These are phyloP conservation scores for Amniataba percoides DNA, from an alignment of 2,797 vertebrate genomes.

Conservation along the genomic window DNA sequence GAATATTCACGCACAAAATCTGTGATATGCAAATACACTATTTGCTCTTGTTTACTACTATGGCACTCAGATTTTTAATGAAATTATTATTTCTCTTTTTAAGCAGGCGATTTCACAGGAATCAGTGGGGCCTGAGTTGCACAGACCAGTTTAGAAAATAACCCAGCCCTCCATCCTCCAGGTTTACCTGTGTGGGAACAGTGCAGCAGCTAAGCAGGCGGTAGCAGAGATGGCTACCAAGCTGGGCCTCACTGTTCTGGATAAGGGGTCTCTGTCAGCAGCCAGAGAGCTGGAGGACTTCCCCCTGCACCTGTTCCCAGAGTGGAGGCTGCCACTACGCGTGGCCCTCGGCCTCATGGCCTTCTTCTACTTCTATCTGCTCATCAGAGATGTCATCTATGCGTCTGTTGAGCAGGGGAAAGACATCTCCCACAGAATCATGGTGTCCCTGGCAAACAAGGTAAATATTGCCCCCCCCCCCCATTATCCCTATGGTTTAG, in stretches of 20 bases:
- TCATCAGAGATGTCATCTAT: constrained; percentile 87
- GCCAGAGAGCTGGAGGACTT: constrained; percentile 93
- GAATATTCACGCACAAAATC: not conserved
- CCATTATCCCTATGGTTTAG: not conserved
- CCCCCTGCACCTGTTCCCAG: constrained; percentile 92
- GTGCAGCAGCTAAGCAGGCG: constrained; percentile 87
- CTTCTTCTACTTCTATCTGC: constrained; percentile 88
- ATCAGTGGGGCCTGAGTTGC: no score
- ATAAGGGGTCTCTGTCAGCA: constrained; percentile 89
- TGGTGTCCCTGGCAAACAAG: constrained; percentile 90
- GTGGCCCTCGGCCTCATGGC: constrained; percentile 83
- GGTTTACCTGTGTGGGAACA: constrained; percentile 91
- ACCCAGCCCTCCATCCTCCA: constrained; percentile 31
- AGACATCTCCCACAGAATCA: constrained; percentile 88
- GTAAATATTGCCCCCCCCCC: constrained; percentile 12
- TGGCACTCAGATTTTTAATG: not conserved
- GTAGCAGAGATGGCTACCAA: constrained; percentile 88
- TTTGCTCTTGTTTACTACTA: not conserved
- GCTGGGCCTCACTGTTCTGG: constrained; percentile 89
- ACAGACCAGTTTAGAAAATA: constrained; percentile 7
- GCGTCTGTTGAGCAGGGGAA: constrained; percentile 72
- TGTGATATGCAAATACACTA: not conserved
- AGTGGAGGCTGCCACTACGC: constrained; percentile 91
- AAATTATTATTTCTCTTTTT: not conserved
- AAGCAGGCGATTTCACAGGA: not conserved